Evolutionary conservation across 2,113 vertebrate genomes (phyloP).

Genomic region (Oreochromis spilurus): DNA sequence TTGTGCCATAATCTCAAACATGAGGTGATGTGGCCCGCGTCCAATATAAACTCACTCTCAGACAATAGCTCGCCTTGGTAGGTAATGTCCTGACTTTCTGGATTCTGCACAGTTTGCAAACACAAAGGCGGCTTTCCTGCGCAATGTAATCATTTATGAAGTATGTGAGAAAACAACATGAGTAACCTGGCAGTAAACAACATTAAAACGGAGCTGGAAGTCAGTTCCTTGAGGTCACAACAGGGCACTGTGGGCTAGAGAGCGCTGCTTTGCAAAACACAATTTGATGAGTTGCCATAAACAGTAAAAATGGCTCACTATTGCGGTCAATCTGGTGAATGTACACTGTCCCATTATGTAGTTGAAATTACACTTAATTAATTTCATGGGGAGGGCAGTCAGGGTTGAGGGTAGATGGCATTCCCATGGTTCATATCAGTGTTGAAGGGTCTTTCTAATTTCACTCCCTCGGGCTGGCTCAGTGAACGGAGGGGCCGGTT

Average conservation of each 20-base stretch:
- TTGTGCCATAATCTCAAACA: conserved; percentile 63
- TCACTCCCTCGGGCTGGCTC: conserved; percentile 3
- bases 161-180: conserved; percentile 3
- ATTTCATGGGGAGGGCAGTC: conserved; percentile 37
- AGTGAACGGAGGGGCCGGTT: conserved; percentile 21
- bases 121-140: conserved; percentile 19
- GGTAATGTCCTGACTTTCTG: conserved; percentile 38
- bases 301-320: not conserved
- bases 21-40: conserved; percentile 62
- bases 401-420: not conserved
- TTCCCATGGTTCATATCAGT: conserved; percentile 40
- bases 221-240: conserved; percentile 3
- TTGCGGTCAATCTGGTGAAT: conserved; percentile 6
- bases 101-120: conserved; percentile 35
- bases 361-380: conserved; percentile 51
- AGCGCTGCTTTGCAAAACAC: conserved; percentile 15
- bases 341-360: conserved; percentile 2
- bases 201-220: not conserved
- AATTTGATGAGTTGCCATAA: conserved; percentile 6
- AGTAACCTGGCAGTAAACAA: conserved; percentile 4
- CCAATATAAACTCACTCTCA: conserved; percentile 62
- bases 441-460: not conserved
- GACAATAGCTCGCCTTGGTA: conserved; percentile 48
- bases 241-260: not conserved
- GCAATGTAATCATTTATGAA: not conserved